Evolutionary conservation across 1,140 invertebrate species (phyloP).

Genomic region (Sitodiplosis mosellana): DNA sequence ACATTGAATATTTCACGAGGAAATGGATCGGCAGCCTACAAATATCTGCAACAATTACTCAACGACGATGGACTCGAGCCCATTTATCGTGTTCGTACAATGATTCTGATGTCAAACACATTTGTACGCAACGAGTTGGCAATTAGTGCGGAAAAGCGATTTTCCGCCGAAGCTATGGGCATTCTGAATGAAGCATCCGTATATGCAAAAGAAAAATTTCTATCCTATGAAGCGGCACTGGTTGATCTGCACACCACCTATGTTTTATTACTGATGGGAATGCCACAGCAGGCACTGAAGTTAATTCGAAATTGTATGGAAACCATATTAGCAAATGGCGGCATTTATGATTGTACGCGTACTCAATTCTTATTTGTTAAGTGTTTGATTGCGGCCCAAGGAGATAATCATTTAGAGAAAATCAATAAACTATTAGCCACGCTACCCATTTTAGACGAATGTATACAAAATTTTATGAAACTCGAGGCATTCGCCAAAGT

Average conservation of each 20-base stretch:
- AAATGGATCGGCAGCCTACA: slow-evolving; percentile 39
- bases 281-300: slow-evolving; percentile 50
- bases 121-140: slow-evolving; percentile 25
- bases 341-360: slow-evolving; percentile 57
- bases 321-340: slow-evolving; percentile 56
- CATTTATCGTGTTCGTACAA: slow-evolving; percentile 39
- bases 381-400: slow-evolving; percentile 41
- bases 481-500: slow-evolving; percentile 52
- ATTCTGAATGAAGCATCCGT: slow-evolving; percentile 50
- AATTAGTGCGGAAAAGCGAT: slow-evolving; percentile 6
- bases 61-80: slow-evolving; percentile 32
- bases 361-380: slow-evolving; percentile 33
- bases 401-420: slow-evolving; percentile 24
- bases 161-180: slow-evolving; percentile 31
- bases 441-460: slow-evolving; percentile 40
- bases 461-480: slow-evolving; percentile 46
- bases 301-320: slow-evolving; percentile 49
- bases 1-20: slow-evolving; percentile 48
- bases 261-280: slow-evolving; percentile 47
- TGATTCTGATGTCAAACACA: slow-evolving; percentile 50
- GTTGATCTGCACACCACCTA: slow-evolving; percentile 64
- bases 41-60: slow-evolving; percentile 36
- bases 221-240: slow-evolving; percentile 52
- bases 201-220: slow-evolving; percentile 46
- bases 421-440: slow-evolving; percentile 37